phyloP scores from a whole-genome alignment of 2,113 vertebrate species.

The Shinisaurus crocodilurus region DNA sequence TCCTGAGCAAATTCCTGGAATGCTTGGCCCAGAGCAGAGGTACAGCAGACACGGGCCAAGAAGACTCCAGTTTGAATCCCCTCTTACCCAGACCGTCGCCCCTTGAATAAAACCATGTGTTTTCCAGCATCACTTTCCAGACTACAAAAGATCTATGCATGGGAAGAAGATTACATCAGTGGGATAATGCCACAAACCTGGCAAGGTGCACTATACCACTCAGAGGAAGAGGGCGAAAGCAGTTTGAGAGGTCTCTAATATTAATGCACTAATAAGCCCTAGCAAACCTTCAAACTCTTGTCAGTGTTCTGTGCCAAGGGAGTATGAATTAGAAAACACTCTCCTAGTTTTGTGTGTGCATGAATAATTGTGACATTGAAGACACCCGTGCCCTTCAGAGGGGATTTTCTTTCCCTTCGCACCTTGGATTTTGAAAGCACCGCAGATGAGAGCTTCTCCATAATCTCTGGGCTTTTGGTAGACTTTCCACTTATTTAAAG shows the following conservation, averaged over 20 bases:
- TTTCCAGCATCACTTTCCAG: neutral
- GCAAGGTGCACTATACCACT: no score
- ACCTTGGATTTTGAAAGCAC: constrained; percentile 45
- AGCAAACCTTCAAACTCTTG: neutral
- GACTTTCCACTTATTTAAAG: constrained; percentile 50
- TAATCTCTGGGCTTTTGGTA: constrained; percentile 27
- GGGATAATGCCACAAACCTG: neutral
- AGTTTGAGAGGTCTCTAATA: neutral
- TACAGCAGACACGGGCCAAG: no score
- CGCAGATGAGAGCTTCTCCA: constrained; percentile 13
- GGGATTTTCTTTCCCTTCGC: constrained; percentile 45
- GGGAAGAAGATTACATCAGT: neutral
- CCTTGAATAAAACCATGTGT: neutral
- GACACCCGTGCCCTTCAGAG: constrained; percentile 54
- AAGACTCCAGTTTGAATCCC: neutral
- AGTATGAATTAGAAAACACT: constrained; percentile 54
- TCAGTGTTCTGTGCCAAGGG: neutral
- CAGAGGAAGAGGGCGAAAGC: no score
- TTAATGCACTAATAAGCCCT: neutral
- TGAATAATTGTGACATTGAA: constrained; percentile 39
- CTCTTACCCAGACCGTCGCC: neutral
- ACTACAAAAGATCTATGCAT: neutral
- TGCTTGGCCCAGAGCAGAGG: neutral
- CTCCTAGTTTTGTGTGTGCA: constrained; percentile 17
- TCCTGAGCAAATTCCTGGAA: neutral